phyloP scores from a whole-genome alignment of 2,113 vertebrate species.

The Chlamydotis undulata region DNA sequence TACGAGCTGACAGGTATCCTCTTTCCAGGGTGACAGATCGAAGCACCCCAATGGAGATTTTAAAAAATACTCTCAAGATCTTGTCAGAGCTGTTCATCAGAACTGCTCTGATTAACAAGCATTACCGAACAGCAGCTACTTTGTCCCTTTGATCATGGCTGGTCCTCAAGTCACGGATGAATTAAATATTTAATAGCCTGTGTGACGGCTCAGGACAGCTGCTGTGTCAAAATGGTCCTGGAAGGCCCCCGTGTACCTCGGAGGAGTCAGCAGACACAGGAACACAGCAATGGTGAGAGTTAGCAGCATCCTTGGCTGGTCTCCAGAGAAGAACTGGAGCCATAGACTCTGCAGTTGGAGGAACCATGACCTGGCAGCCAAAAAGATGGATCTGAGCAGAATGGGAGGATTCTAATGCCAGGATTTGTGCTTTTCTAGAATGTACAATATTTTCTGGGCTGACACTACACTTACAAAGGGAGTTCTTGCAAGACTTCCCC shows the following conservation, averaged over 20 bases:
- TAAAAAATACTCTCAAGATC: neutral
- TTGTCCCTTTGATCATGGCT: neutral
- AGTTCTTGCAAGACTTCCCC: neutral
- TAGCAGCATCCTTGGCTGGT: neutral
- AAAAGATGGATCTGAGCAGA: neutral
- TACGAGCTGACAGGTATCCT: neutral
- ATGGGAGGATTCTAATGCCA: neutral
- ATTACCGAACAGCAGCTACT: conserved; percentile 11
- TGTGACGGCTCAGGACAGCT: conserved; percentile 44
- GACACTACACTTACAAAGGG: neutral
- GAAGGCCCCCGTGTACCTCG: rapidly evolving
- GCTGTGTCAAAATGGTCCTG: neutral
- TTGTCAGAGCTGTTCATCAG: conserved; percentile 31
- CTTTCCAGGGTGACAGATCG: neutral
- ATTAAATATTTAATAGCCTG: conserved; percentile 19
- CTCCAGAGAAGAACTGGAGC: neutral
- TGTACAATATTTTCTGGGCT: neutral
- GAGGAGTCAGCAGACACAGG: neutral
- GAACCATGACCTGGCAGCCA: neutral
- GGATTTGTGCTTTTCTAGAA: neutral
- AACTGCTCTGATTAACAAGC: conserved; percentile 11
- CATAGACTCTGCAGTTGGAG: neutral
- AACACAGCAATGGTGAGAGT: neutral
- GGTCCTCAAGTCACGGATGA: neutral
- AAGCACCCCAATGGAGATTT: neutral